Conservation (phyloP, 2,888 invertebrate species). For the Flexamia atlantica region DNA sequence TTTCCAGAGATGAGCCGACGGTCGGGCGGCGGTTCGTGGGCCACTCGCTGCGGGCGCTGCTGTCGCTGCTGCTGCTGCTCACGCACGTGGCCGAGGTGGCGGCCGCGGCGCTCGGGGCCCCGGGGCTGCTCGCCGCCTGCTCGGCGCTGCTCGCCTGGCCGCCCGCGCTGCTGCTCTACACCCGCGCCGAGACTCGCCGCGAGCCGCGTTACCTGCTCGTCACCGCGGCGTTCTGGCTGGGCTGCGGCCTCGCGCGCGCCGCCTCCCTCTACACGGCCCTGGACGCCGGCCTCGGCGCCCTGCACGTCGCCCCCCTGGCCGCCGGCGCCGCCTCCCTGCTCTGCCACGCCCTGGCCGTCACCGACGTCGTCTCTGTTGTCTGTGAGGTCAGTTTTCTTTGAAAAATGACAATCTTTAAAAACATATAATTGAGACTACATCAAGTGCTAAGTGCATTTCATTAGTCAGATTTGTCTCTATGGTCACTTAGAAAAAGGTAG, state of each 20-base stretch:
- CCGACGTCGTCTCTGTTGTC: conserved; percentile 72
- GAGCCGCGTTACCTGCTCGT: conserved; percentile 65
- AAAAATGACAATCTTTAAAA: too few species aligned
- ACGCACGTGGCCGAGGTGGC: conserved; percentile 65
- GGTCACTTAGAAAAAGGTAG: too few species aligned
- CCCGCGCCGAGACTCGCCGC: conserved; percentile 46
- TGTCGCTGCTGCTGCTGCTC: conserved; percentile 68
- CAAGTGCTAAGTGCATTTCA: too few species aligned
- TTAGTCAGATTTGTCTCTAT: too few species aligned
- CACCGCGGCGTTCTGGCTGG: conserved; percentile 71
- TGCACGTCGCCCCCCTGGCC: conserved; percentile 71
- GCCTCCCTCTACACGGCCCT: conserved; percentile 67
- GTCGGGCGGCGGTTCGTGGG: conserved; percentile 38
- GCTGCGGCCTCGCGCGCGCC: conserved; percentile 69
- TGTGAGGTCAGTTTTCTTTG: conserved; percentile 71
- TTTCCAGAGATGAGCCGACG: not conserved
- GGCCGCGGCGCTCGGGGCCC: conserved; percentile 29
- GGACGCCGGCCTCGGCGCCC: conserved; percentile 65
- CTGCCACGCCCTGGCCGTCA: conserved; percentile 71
- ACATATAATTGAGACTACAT: too few species aligned
- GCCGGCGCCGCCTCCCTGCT: conserved; percentile 70
- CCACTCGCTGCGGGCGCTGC: conserved; percentile 68
- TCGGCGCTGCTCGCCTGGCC: conserved; percentile 65
- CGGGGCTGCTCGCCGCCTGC: conserved; percentile 63
- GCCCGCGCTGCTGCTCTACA: conserved; percentile 66